phyloP scores from a whole-genome alignment of 2,113 vertebrate genomes.

The Carettochelys insculpta region DNA sequence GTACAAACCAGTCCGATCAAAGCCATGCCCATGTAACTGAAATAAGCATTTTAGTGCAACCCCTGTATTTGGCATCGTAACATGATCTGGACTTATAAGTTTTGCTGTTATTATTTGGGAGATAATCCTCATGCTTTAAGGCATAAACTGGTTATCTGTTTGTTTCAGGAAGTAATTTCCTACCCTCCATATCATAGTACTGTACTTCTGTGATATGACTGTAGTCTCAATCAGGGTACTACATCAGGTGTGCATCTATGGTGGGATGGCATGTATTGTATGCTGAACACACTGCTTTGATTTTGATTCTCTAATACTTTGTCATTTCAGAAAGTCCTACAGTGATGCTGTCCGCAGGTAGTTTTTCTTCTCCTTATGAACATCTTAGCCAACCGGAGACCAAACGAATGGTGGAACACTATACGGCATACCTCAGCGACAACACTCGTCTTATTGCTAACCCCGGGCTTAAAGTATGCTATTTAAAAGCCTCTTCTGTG shows the following conservation, averaged over 20 bases:
- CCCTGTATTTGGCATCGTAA: neutral
- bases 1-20: neutral
- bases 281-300: rapidly evolving
- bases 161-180: neutral
- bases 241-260: rapidly evolving
- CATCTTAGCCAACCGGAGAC: conserved; percentile 98
- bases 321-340: conserved; percentile 89
- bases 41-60: neutral
- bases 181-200: neutral
- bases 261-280: rapidly evolving
- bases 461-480: conserved; percentile 91
- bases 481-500: rapidly evolving
- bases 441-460: conserved; percentile 98
- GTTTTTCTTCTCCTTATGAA: conserved; percentile 97
- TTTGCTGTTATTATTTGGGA: neutral
- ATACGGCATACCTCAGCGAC: conserved; percentile 98
- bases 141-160: neutral
- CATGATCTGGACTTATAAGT: neutral
- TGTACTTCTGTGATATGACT: neutral
- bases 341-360: conserved; percentile 96
- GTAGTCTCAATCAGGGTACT: neutral
- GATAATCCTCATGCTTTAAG: rapidly evolving
- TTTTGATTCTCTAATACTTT: rapidly evolving
- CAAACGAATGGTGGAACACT: conserved; percentile 99
- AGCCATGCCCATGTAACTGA: neutral